These are phyloP conservation scores for Ormyrus nitidulus DNA, from an alignment of 2,888 invertebrate genomes.

Conservation along the genomic window DNA sequence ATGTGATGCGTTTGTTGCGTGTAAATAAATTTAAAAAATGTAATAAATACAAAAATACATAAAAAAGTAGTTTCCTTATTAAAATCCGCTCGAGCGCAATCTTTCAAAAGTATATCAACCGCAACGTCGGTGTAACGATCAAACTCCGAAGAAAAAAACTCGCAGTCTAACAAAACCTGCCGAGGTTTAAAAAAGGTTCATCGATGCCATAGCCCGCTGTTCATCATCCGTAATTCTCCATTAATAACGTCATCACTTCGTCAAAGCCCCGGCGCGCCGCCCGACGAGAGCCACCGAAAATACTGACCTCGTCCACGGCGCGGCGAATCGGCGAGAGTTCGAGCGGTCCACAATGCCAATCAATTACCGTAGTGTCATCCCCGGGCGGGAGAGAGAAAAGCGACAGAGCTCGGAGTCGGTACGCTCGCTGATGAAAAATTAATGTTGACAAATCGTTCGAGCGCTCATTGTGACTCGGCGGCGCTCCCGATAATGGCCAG, in stretches of 20 bases:
- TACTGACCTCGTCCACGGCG: constrained; percentile 28
- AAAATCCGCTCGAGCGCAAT: too few relatives aligned
- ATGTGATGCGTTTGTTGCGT: too few relatives aligned
- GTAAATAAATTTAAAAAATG: too few relatives aligned
- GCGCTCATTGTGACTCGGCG: background rate
- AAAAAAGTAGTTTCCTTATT: too few relatives aligned
- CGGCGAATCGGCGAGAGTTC: background rate
- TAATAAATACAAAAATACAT: too few relatives aligned
- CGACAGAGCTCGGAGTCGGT: background rate
- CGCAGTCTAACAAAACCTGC: constrained; percentile 1
- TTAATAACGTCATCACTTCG: constrained; percentile 42
- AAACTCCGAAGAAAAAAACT: background rate
- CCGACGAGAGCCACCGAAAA: background rate
- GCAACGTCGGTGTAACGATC: constrained; percentile 17
- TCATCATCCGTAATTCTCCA: constrained; percentile 32
- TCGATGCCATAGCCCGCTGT: background rate
- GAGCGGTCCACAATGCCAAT: background rate
- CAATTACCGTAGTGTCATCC: constrained; percentile 31
- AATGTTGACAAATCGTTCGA: constrained; percentile 50
- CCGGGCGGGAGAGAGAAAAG: constrained; percentile 5
- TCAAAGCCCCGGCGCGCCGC: background rate
- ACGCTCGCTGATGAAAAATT: constrained; percentile 49
- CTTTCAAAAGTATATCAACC: background rate
- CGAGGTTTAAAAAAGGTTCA: background rate
- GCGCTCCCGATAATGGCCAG: constrained; percentile 8